phyloP scores from a whole-genome alignment of 2,113 vertebrate genomes.

The Microtus pennsylvanicus region DNA sequence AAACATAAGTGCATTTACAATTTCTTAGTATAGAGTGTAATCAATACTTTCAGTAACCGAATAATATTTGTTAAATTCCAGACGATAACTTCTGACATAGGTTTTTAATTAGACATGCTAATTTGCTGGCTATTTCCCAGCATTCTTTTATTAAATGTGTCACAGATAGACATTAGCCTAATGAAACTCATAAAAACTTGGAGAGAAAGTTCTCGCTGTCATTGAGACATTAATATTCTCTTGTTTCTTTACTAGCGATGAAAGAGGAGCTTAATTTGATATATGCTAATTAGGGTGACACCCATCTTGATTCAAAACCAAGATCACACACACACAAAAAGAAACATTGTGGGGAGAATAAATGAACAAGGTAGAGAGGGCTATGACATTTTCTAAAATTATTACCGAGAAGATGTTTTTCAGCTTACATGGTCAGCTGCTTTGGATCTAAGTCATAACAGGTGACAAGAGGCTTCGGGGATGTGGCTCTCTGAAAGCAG shows the following conservation, averaged over 20 bases:
- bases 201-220: conserved; percentile 47
- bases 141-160: conserved; percentile 72
- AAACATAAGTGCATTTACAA: conserved; percentile 33
- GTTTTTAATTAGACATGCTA: conserved; percentile 71
- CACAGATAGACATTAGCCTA: conserved; percentile 36
- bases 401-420: conserved; percentile 30
- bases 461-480: background rate
- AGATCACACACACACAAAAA: conserved; percentile 16
- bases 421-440: conserved; percentile 13
- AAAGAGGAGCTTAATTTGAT: conserved; percentile 76
- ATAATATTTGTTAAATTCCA: conserved; percentile 32
- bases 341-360: background rate
- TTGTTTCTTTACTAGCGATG: conserved; percentile 70
- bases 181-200: conserved; percentile 64
- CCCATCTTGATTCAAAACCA: conserved; percentile 59
- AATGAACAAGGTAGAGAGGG: background rate
- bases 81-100: conserved; percentile 21
- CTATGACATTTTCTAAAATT: background rate
- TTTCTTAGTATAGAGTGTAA: background rate
- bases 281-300: conserved; percentile 75
- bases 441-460: conserved; percentile 53
- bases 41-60: background rate
- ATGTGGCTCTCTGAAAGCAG: conserved; percentile 6
- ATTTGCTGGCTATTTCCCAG: conserved; percentile 36
- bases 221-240: conserved; percentile 64